A percentile compares a stretch with the other conserved stretches of the same genome.
Evolutionary conservation across 2,113 vertebrate species (phyloP).

Genomic region (Athene noctua): DNA sequence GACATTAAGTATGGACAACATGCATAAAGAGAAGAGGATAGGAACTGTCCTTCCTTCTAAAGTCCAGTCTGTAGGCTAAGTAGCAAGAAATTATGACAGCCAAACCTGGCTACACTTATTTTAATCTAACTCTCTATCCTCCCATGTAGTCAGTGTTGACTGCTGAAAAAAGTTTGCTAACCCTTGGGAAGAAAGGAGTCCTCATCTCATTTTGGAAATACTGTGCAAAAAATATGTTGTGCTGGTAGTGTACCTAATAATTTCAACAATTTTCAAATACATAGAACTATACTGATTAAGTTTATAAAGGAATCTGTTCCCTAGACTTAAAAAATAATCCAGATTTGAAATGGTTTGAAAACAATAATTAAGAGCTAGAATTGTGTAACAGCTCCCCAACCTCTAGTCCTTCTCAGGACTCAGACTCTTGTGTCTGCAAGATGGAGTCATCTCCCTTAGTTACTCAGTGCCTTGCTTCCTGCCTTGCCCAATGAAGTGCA

Average conservation of each 20-base stretch:
- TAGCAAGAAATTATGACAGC: background rate
- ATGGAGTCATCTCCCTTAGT: no score
- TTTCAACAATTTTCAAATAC: background rate
- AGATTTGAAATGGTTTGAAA: background rate
- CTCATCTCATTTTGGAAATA: background rate
- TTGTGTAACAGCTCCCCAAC: background rate
- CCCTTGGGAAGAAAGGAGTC: background rate
- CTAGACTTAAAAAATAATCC: background rate
- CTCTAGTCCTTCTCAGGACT: background rate
- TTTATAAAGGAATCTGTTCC: background rate
- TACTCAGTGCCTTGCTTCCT: background rate
- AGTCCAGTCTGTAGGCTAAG: background rate
- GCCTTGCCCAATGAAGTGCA: background rate
- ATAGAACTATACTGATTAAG: background rate
- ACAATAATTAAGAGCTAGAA: background rate
- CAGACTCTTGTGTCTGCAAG: background rate
- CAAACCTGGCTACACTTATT: background rate
- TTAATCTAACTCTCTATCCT: background rate
- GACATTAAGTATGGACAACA: background rate
- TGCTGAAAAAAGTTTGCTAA: background rate
- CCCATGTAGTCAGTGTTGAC: background rate
- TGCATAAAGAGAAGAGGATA: background rate
- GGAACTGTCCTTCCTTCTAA: background rate
- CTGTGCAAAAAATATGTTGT: background rate
- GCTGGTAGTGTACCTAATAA: background rate